Conservation (phyloP, 2,888 invertebrate genomes). For the Troides oblongomaculatus region DNA sequence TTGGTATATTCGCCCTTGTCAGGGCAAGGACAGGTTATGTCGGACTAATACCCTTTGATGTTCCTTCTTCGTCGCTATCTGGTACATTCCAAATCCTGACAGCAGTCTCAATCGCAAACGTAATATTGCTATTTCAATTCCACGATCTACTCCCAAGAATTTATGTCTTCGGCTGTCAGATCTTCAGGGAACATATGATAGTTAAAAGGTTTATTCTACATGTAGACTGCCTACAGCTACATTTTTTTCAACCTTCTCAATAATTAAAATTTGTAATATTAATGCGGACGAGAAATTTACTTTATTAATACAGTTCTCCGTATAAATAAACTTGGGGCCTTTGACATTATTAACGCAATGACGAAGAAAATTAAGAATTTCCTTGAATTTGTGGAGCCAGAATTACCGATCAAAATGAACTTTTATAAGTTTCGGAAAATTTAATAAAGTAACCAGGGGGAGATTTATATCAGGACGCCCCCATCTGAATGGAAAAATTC, state of each 20-base stretch:
- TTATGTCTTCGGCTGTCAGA: no score
- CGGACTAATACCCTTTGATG: no score
- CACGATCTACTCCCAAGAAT: no score
- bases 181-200: no score
- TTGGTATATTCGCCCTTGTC: no score
- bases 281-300: not conserved
- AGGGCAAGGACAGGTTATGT: no score
- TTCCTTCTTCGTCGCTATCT: no score
- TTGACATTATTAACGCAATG: constrained; percentile 43
- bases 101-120: no score
- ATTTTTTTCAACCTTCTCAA: not conserved
- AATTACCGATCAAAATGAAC: constrained; percentile 53
- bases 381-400: constrained; percentile 50
- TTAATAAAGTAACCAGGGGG: constrained; percentile 54
- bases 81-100: no score
- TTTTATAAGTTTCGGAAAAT: constrained; percentile 51
- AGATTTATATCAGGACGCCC: constrained; percentile 19
- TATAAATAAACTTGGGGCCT: not conserved
- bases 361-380: constrained; percentile 60
- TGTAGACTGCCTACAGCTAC: no score
- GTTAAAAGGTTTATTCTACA: no score
- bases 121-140: no score
- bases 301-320: not conserved
- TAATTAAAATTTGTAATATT: not conserved
- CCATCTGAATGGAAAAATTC: constrained; percentile 1